These are phyloP conservation scores for Crotalus horridus DNA, from an alignment of 2,113 vertebrate genomes.

Conservation along the genomic window DNA sequence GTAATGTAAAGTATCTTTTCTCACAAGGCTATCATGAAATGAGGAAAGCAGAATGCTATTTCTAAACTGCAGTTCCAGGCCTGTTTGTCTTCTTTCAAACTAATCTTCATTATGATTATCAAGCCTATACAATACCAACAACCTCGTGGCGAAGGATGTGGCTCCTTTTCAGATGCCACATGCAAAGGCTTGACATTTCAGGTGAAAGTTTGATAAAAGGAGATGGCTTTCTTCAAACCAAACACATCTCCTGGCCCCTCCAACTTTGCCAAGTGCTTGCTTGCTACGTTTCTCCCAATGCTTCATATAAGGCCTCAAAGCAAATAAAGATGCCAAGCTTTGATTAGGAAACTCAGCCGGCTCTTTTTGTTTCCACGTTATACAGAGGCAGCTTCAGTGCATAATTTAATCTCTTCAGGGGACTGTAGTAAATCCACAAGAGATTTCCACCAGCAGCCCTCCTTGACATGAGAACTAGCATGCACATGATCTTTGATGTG, in stretches of 20 bases:
- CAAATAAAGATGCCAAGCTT: slow-evolving; percentile 53
- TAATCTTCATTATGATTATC: neutral
- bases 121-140: neutral
- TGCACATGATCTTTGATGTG: slow-evolving; percentile 69
- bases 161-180: neutral
- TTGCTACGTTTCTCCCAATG: slow-evolving; percentile 52
- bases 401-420: slow-evolving; percentile 67
- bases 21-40: neutral
- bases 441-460: slow-evolving; percentile 62
- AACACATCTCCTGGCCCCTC: slow-evolving; percentile 33
- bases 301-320: slow-evolving; percentile 43
- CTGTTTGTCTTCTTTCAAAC: neutral
- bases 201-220: slow-evolving; percentile 14
- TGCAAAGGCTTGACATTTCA: neutral
- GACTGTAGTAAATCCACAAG: slow-evolving; percentile 61
- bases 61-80: neutral
- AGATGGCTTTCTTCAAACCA: slow-evolving; percentile 29
- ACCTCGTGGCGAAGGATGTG: neutral
- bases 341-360: slow-evolving; percentile 55
- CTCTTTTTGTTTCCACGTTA: slow-evolving; percentile 66
- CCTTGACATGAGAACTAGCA: slow-evolving; percentile 67
- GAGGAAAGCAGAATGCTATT: neutral
- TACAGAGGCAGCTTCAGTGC: slow-evolving; percentile 64
- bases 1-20: neutral
- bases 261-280: slow-evolving; percentile 19